phyloP scores from a whole-genome alignment of 64 coral and sea anemone species.

The Catalaphyllia jardinei region DNA sequence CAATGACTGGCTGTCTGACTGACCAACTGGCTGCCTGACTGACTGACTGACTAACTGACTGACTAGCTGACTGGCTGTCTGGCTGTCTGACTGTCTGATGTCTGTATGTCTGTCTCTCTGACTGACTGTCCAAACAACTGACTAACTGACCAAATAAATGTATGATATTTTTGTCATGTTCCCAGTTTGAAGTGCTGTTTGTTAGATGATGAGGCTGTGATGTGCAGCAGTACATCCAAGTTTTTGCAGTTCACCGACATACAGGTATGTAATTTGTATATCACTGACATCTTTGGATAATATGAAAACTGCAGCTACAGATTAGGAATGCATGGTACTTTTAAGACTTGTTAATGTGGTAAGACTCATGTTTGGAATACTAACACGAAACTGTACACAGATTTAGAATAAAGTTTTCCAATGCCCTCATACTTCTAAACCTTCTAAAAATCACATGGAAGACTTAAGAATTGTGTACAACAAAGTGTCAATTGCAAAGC shows the following conservation, averaged over 20 bases:
- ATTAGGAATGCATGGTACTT: too few species aligned
- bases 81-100: neutral
- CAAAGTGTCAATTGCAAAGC: too few species aligned
- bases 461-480: too few species aligned
- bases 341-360: too few species aligned
- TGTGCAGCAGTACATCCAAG: conserved; percentile 76
- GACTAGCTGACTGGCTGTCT: neutral
- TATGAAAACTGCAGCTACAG: too few species aligned
- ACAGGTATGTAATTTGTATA: conserved; percentile 30
- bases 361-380: too few species aligned
- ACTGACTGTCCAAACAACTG: neutral
- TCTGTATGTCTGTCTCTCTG: neutral
- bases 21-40: neutral
- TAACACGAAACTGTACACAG: too few species aligned
- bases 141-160: neutral
- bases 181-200: conserved; percentile 69
- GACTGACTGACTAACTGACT: neutral
- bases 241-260: conserved; percentile 78
- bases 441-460: too few species aligned
- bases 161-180: neutral
- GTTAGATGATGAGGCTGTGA: conserved; percentile 66
- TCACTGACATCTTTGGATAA: too few species aligned
- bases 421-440: too few species aligned
- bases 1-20: neutral
- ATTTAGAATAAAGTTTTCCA: too few species aligned